These are phyloP conservation scores for Drosophila quinaria DNA, from an alignment of 2,888 invertebrate species.

Conservation along the genomic window DNA sequence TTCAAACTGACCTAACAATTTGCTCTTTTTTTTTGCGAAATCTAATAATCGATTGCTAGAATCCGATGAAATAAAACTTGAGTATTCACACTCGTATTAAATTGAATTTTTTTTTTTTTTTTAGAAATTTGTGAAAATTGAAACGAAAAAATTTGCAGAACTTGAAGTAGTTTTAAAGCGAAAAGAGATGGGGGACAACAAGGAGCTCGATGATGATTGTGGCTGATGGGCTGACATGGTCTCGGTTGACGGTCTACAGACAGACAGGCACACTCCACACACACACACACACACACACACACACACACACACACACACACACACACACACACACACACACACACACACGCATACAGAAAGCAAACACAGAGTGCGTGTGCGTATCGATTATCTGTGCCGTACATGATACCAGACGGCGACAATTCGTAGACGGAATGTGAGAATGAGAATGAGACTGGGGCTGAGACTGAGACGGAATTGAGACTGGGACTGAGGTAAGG, in stretches of 20 bases:
- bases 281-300: constrained; percentile 6
- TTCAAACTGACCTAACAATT: constrained; percentile 4
- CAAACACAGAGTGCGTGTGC: constrained; percentile 47
- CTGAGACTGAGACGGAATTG: neutral
- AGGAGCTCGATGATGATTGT: constrained; percentile 21
- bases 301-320: constrained; percentile 4
- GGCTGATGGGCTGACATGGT: constrained; percentile 43
- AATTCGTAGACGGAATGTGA: constrained; percentile 54
- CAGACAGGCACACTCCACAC: constrained; percentile 1
- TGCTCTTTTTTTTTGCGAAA: neutral
- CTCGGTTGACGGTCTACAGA: constrained; percentile 17
- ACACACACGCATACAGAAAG: neutral
- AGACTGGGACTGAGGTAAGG: constrained; percentile 14
- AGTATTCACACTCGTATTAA: constrained; percentile 1
- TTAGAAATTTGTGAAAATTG: constrained; percentile 3
- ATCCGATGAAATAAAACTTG: constrained; percentile 6
- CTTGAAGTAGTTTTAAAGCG: constrained; percentile 22
- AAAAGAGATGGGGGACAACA: constrained; percentile 4
- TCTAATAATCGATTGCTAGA: constrained; percentile 14
- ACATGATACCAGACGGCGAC: constrained; percentile 63
- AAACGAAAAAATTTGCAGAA: neutral
- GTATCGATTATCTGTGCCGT: constrained; percentile 70
- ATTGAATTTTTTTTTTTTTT: neutral
- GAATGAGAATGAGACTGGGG: neutral
- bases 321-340: constrained; percentile 5